Evolutionary conservation across 2,113 vertebrate species (phyloP).

Genomic region (Ciconia maguari): DNA sequence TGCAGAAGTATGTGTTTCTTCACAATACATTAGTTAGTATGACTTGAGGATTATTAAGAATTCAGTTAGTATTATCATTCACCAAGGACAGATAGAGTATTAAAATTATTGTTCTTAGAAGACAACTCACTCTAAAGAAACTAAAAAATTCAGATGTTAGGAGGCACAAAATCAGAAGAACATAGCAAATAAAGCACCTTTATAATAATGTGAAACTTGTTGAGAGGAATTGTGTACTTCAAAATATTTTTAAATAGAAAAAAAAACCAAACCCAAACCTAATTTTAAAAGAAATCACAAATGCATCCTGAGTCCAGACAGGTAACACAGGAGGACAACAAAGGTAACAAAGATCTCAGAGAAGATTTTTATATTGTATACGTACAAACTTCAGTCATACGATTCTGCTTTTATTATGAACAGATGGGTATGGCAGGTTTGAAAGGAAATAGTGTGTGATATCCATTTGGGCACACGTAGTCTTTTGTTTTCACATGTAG

Average conservation of each 20-base stretch:
- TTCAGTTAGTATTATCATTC: not conserved
- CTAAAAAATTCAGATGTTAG: not conserved
- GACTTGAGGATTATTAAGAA: not conserved
- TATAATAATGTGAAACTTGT: not conserved
- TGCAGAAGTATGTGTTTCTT: not conserved
- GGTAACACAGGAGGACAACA: not conserved
- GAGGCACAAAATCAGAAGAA: not conserved
- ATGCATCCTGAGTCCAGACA: not conserved
- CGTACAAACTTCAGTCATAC: not conserved
- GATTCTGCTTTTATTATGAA: not conserved
- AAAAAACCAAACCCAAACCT: rapidly evolving
- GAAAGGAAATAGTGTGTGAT: not conserved
- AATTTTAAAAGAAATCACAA: not conserved
- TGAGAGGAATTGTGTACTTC: not conserved
- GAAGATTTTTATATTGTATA: not conserved
- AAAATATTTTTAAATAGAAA: not conserved
- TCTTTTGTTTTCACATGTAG: not conserved
- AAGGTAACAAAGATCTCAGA: not conserved
- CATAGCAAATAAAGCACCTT: not conserved
- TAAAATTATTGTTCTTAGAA: not conserved
- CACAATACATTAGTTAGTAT: not conserved
- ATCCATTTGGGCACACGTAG: not conserved
- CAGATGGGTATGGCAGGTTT: constrained; percentile 14
- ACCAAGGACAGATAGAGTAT: not conserved
- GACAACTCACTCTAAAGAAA: not conserved